Evolutionary conservation across 2,888 invertebrate species (phyloP), one percentile per base, ranked within the genome.

Genomic region (Elegia similella): DNA sequence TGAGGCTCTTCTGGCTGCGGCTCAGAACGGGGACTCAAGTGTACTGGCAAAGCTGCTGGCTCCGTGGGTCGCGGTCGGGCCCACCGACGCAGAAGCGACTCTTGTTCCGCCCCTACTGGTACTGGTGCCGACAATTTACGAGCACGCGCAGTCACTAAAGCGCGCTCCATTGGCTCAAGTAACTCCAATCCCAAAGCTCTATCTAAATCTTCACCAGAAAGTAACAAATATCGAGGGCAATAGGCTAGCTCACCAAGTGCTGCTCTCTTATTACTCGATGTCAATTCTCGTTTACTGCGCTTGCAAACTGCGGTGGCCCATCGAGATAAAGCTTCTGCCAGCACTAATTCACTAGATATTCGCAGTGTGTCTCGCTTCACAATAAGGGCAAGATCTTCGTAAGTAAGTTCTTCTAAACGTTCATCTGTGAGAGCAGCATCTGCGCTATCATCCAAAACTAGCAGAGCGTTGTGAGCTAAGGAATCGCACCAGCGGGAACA

Each of bases 361-460:
- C 93, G 89, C 48, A 97, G 80, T 3, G 94, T 94, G 64, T 96
- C 95, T 6, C 96, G 92, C 55, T 90, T 90, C 0, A 95, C 92
- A 54, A 97, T 93, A 38, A 93, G 88, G 3, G 92, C 84, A 30
- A 96, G 85, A 65, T 95, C 95, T 42, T 92, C 92, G 59, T 93
- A 93, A 12, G 93, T 92, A 34, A 96, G 84, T 59, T 95, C 94
- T 59, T 88, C 88, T 38, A 91, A 74, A 13, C 84, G 76, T 64
- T 88, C 88, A 61, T 90, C 86, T 13, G 68, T 75, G 1, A 91
- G 76, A 10, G 85, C 89, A 10, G 72, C 82, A 58, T 91, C 88
- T 0, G 90, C 91, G 48, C 82, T 77, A 0, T 86, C 93, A 50
- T 91, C 91, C 38, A 91, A 73, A 0, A 90, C 88, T 16, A 93